Evolutionary conservation across 2,113 vertebrate species (phyloP).

Genomic region (Nothoprocta pentlandii): DNA sequence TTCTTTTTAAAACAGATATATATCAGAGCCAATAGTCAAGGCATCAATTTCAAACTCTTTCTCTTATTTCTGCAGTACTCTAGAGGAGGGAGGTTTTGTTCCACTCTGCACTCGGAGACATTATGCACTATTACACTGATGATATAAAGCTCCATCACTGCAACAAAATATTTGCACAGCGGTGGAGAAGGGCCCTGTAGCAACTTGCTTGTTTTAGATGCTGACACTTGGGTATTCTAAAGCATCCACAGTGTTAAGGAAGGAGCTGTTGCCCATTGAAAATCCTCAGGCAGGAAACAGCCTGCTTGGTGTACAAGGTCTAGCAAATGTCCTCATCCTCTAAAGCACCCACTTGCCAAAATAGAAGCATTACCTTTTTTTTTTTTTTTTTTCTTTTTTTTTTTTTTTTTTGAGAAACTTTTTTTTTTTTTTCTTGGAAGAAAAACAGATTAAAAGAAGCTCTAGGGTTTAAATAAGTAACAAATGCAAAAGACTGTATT

Average conservation of each 20-base stretch:
- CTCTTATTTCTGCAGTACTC: background rate
- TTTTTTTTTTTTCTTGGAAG: background rate
- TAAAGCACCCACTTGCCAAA: background rate
- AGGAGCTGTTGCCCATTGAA: background rate
- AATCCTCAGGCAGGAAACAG: background rate
- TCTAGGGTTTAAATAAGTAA: background rate
- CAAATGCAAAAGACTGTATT: background rate
- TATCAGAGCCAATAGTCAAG: background rate
- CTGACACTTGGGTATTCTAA: background rate
- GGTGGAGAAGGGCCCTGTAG: background rate
- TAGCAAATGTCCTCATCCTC: constrained; percentile 1
- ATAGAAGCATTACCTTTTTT: background rate
- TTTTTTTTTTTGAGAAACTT: too few relatives aligned
- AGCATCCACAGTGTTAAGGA: background rate
- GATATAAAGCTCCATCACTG: background rate
- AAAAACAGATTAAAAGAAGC: background rate
- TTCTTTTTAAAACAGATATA: background rate
- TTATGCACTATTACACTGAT: background rate
- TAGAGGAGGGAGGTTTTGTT: background rate
- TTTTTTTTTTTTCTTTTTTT: background rate
- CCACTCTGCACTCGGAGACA: background rate
- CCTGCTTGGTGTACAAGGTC: background rate
- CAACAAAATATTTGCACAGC: background rate
- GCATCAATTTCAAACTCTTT: background rate
- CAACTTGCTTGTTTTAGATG: background rate